Conservation (phyloP, 2,113 vertebrate species). For the Taurulus bubalis region DNA sequence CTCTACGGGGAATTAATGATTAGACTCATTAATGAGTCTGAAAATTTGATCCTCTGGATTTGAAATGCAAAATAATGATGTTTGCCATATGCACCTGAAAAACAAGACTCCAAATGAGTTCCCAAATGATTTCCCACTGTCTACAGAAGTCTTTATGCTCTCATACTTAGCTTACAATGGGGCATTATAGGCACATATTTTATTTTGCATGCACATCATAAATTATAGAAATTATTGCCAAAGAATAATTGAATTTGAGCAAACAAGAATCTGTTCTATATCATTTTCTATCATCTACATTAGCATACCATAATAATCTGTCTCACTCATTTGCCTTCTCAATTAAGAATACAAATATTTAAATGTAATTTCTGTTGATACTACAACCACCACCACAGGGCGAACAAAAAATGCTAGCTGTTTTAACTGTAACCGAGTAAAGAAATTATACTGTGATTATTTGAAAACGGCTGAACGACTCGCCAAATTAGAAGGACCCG, state of each 20-base stretch:
- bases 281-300: neutral
- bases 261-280: neutral
- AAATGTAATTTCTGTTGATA: too few relatives aligned
- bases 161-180: neutral
- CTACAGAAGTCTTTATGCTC: neutral
- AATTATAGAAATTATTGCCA: neutral
- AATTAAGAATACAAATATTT: too few relatives aligned
- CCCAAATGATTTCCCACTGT: conserved; percentile 1
- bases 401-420: too few relatives aligned
- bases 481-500: too few relatives aligned
- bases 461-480: too few relatives aligned
- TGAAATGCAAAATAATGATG: conserved; percentile 16
- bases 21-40: neutral
- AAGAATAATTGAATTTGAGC: neutral
- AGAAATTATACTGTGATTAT: too few relatives aligned
- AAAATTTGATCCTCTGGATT: neutral
- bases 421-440: too few relatives aligned
- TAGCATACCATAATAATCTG: neutral
- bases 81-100: neutral
- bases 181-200: neutral
- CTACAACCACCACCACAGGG: neutral
- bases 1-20: too few relatives aligned
- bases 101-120: conserved; percentile 11
- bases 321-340: neutral
- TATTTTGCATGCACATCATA: neutral